Conservation (phyloP, 2,113 vertebrate genomes). For the Rhodinocichla rosea region DNA sequence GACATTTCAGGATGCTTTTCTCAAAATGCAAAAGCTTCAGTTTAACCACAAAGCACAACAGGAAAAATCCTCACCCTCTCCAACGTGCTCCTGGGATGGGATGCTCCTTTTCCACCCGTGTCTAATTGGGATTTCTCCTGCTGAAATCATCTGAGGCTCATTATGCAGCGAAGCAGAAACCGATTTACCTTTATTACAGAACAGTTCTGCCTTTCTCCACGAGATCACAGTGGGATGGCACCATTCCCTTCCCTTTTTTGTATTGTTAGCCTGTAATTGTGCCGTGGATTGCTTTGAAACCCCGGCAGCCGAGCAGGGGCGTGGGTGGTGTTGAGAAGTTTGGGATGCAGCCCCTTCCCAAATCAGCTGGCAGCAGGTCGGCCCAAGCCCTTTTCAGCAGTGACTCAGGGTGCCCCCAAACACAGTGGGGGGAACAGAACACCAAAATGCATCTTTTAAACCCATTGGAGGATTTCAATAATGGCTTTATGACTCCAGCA, state of each 20-base stretch:
- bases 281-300: neutral
- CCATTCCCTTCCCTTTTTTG: neutral
- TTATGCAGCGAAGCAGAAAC: conserved; percentile 1
- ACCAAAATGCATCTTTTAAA: neutral
- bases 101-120: neutral
- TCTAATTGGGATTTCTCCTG: conserved; percentile 15
- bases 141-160: neutral
- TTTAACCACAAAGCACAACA: neutral
- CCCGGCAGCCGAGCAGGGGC: neutral
- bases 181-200: neutral
- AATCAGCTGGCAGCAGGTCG: neutral
- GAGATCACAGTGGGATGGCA: conserved; percentile 30
- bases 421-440: neutral
- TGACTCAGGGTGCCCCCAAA: conserved; percentile 15
- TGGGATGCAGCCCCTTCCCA: neutral
- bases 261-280: conserved; percentile 9
- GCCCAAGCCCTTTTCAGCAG: neutral
- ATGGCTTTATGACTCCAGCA: neutral
- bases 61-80: neutral
- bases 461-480: neutral
- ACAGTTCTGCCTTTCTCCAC: neutral
- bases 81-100: neutral
- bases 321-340: conserved; percentile 19
- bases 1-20: neutral
- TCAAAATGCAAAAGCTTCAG: neutral